These are phyloP conservation scores for Aptenodytes forsteri DNA, from an alignment of 2,113 vertebrate species.

Conservation along the genomic window DNA sequence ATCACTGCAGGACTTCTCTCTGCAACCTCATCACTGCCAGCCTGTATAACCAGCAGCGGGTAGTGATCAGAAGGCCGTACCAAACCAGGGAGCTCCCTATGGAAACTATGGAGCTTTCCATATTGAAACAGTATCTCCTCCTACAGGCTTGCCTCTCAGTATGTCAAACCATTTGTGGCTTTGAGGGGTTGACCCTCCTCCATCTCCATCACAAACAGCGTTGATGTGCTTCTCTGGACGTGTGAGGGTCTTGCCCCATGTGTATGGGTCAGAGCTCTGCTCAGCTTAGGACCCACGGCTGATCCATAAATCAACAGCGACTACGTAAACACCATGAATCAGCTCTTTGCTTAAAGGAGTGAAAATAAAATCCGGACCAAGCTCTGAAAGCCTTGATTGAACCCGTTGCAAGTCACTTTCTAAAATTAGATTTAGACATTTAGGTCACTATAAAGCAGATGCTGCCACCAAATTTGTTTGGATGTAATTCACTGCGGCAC, in stretches of 20 bases:
- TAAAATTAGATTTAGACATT: slow-evolving; percentile 54
- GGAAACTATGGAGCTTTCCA: too few species aligned
- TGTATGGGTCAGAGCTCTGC: neutral
- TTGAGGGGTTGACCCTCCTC: neutral
- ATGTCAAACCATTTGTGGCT: neutral
- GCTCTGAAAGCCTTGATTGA: neutral
- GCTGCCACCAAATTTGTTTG: slow-evolving; percentile 42
- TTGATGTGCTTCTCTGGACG: neutral
- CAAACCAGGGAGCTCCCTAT: too few species aligned
- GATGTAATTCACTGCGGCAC: neutral
- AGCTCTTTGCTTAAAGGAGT: neutral
- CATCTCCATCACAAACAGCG: neutral
- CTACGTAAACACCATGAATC: neutral
- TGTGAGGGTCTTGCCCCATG: fast-evolving
- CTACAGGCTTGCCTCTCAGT: neutral
- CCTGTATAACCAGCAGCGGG: too few species aligned
- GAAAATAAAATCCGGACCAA: neutral
- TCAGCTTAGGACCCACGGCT: fast-evolving
- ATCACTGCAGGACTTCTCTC: too few species aligned
- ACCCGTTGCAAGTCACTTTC: slow-evolving; percentile 26
- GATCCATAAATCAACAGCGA: neutral
- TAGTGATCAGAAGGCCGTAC: too few species aligned
- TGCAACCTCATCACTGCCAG: too few species aligned
- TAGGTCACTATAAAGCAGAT: slow-evolving; percentile 41
- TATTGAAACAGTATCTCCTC: neutral